These are phyloP conservation scores for Xenentodon cancila DNA, from an alignment of 2,797 vertebrate genomes.

Conservation along the genomic window DNA sequence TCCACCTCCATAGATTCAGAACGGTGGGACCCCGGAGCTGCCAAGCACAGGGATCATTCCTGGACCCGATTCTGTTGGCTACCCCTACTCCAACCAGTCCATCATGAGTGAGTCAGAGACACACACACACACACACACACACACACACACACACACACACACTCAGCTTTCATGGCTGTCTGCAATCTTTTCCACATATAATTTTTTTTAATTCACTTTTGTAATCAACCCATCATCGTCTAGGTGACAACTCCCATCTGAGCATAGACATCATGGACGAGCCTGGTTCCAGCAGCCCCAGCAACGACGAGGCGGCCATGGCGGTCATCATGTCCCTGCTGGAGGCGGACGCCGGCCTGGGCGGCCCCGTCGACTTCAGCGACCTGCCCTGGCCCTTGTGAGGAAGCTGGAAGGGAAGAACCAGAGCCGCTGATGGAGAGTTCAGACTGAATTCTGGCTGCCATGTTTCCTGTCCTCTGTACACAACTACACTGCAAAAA, in stretches of 20 bases:
- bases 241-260: conserved; percentile 95
- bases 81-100: conserved; percentile 95
- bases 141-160: too few relatives aligned
- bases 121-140: too few relatives aligned
- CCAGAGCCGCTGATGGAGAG: conserved; percentile 50
- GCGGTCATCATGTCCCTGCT: conserved; percentile 99
- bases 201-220: background rate
- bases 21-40: conserved; percentile 93
- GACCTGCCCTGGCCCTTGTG: conserved; percentile 98
- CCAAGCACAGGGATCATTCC: conserved; percentile 86
- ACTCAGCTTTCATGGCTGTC: rapidly evolving
- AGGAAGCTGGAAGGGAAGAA: conserved; percentile 50
- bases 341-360: conserved; percentile 97
- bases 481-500: conserved; percentile 39
- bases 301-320: conserved; percentile 98
- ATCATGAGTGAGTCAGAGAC: conserved; percentile 89
- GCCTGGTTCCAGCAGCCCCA: conserved; percentile 96
- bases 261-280: conserved; percentile 97
- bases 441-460: conserved; percentile 8
- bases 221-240: conserved; percentile 1
- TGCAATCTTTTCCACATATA: background rate
- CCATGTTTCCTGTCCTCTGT: conserved; percentile 25
- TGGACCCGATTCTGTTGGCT: conserved; percentile 92
- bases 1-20: conserved; percentile 85
- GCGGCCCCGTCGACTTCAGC: conserved; percentile 98